Conservation (phyloP, 1,140 invertebrate species). For the Monochamus saltuarius region DNA sequence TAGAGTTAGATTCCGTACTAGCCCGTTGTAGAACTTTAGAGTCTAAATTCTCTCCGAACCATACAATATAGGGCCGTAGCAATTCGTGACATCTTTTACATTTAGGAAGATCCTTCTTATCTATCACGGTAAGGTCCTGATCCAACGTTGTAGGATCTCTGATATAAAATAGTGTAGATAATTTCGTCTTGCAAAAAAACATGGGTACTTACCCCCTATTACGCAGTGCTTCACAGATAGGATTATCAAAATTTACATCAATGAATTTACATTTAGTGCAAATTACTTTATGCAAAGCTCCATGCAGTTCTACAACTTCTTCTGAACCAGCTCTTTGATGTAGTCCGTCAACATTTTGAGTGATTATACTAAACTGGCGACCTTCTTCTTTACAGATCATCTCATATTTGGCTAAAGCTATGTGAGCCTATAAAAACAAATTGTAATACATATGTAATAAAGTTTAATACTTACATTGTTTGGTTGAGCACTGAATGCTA, state of each 20-base stretch:
- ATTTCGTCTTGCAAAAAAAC: background rate
- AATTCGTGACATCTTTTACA: conserved; percentile 75
- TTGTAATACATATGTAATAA: conserved; percentile 3
- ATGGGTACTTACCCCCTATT: conserved; percentile 58
- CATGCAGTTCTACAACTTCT: conserved; percentile 88
- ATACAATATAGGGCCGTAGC: conserved; percentile 83
- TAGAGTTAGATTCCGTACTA: conserved; percentile 52
- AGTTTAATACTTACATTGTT: conserved; percentile 52
- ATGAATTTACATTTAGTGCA: conserved; percentile 78
- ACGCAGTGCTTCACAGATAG: conserved; percentile 70
- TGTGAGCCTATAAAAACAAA: conserved; percentile 66
- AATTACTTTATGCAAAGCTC: conserved; percentile 78
- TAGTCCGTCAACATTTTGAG: conserved; percentile 92
- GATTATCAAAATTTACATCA: conserved; percentile 70
- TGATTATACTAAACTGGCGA: conserved; percentile 71
- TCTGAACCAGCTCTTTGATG: conserved; percentile 80
- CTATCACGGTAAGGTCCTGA: conserved; percentile 59
- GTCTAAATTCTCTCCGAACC: conserved; percentile 86
- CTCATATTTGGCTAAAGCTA: conserved; percentile 78
- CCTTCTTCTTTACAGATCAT: conserved; percentile 59
- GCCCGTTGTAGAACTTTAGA: conserved; percentile 63
- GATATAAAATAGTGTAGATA: conserved; percentile 19
- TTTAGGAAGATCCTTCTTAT: conserved; percentile 67
- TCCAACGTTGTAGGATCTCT: conserved; percentile 50
- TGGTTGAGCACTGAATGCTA: conserved; percentile 56